A percentile compares a stretch with the other conserved stretches of the same genome.
phyloP scores from a whole-genome alignment of 1,140 invertebrate species.

The Protaetia brevitarsis region DNA sequence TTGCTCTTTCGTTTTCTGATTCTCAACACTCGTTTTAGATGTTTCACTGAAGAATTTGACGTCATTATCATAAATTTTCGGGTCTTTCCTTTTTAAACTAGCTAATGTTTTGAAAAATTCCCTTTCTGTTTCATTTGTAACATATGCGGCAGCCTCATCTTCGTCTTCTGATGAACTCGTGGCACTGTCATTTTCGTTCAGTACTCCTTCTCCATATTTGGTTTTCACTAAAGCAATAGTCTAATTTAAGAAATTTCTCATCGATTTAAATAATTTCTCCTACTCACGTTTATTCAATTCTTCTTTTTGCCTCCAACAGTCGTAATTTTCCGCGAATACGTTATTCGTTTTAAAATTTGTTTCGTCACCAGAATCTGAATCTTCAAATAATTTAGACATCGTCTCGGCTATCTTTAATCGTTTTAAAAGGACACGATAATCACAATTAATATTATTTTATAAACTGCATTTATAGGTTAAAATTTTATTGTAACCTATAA shows the following conservation, averaged over 20 bases:
- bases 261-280: too few species aligned
- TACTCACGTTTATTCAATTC: constrained; percentile 78
- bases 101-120: constrained; percentile 84
- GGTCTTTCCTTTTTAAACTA: constrained; percentile 83
- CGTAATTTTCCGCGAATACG: constrained; percentile 79
- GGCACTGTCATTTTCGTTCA: constrained; percentile 35
- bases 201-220: constrained; percentile 61
- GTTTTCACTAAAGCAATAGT: constrained; percentile 68
- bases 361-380: constrained; percentile 50
- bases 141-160: constrained; percentile 54
- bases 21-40: constrained; percentile 37
- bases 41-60: constrained; percentile 69
- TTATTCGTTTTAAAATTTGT: constrained; percentile 67
- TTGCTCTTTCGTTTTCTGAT: constrained; percentile 54
- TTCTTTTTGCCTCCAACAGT: constrained; percentile 78
- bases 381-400: constrained; percentile 45
- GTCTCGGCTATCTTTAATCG: too few species aligned
- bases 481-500: too few species aligned
- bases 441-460: too few species aligned
- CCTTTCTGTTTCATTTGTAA: constrained; percentile 69
- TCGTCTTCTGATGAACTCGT: constrained; percentile 59
- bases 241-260: too few species aligned
- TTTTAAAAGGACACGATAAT: too few species aligned
- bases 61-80: constrained; percentile 78
- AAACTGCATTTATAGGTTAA: too few species aligned